A percentile compares a stretch with the other conserved stretches of the same genome.
phyloP scores from a whole-genome alignment of 2,113 vertebrate genomes.

The Notothenia coriiceps region DNA sequence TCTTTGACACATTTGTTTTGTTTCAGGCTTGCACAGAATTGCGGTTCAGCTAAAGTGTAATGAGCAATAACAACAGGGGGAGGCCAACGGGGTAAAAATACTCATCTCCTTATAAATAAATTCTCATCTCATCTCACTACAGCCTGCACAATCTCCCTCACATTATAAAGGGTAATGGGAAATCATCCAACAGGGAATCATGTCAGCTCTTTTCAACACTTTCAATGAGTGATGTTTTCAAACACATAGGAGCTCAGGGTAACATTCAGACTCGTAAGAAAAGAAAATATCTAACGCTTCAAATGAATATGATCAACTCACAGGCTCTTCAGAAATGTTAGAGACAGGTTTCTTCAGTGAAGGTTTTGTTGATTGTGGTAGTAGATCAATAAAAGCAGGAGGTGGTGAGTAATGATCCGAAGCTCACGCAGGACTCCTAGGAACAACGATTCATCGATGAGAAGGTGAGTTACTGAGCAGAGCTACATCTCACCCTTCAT shows the following conservation, averaged over 20 bases:
- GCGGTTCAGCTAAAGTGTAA: not conserved
- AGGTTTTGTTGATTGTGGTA: slow-evolving; percentile 2
- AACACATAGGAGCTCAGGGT: slow-evolving; percentile 10
- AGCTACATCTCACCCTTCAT: slow-evolving; percentile 4
- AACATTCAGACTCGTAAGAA: slow-evolving; percentile 5
- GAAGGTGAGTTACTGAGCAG: slow-evolving; percentile 32
- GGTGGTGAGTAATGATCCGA: slow-evolving; percentile 37
- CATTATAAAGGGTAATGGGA: slow-evolving; percentile 46
- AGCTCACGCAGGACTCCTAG: no score
- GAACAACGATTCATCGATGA: not conserved
- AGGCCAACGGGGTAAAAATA: slow-evolving; percentile 20
- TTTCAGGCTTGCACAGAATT: slow-evolving; percentile 10
- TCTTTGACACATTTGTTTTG: slow-evolving; percentile 14
- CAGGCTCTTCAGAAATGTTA: slow-evolving; percentile 12
- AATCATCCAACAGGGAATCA: slow-evolving; percentile 15
- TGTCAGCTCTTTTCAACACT: slow-evolving; percentile 33
- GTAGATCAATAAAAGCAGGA: slow-evolving; percentile 16
- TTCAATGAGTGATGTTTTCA: slow-evolving; percentile 22
- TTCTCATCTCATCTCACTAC: slow-evolving; percentile 24
- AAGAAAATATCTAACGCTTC: not conserved
- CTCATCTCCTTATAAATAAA: slow-evolving; percentile 45
- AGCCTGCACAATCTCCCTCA: slow-evolving; percentile 24
- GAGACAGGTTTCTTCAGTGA: slow-evolving; percentile 3
- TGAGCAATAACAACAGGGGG: not conserved
- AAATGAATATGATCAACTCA: slow-evolving; percentile 14